Conservation (phyloP, 1,140 invertebrate species). For the Macrostomum lignano region DNA sequence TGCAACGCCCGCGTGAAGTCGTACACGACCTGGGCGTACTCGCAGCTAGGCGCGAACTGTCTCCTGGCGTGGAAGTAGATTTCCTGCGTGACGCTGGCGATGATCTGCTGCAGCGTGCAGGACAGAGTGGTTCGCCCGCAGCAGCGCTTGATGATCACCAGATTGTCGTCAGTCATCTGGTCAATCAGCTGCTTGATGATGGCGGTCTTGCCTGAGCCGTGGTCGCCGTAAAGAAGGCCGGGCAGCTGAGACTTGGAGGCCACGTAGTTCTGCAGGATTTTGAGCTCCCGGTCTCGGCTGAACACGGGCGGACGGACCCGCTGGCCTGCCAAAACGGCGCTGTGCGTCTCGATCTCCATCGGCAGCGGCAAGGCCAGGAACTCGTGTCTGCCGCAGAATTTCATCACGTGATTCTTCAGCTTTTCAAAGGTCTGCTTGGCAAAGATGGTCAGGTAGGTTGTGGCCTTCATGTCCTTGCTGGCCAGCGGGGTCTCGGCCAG, state of each 20-base stretch:
- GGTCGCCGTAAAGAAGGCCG: not conserved
- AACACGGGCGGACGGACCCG: no score
- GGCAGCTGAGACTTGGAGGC: not conserved
- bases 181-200: not conserved
- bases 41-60: not conserved
- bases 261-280: not conserved
- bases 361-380: no score
- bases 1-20: not conserved
- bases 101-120: not conserved
- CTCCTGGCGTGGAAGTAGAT: no score
- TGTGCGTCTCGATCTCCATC: no score
- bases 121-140: not conserved
- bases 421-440: no score
- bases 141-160: not conserved
- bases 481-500: no score
- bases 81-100: not conserved
- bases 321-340: no score
- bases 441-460: no score
- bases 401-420: no score
- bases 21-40: not conserved
- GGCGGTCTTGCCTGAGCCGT: not conserved
- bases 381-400: no score
- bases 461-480: no score
- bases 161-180: not conserved
- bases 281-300: conserved; percentile 1